Evolutionary conservation across 1,140 invertebrate genomes (phyloP), one percentile per base, ranked within the genome.

Genomic region (Nephotettix cincticeps): DNA sequence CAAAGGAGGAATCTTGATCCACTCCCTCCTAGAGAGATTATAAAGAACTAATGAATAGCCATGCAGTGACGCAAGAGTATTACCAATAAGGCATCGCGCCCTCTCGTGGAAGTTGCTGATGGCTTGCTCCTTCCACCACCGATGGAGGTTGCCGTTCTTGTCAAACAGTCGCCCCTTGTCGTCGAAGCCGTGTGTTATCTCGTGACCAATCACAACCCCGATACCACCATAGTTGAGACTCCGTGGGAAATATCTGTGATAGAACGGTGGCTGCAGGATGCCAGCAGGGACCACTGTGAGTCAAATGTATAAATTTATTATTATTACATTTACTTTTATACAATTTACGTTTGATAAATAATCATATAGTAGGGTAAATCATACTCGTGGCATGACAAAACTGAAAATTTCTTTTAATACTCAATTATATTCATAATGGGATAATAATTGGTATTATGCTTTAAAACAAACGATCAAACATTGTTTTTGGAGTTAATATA

Each of bases 201-300:
- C 89, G 76, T 90, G 89, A 4, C 89, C 88, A 72, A 90, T 90
- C 0, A 90, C 86, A 17, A 88, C 86, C 23, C 89, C 89, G 43
- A 91, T 89, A 6, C 88, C 89, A 0, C 93, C 93, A 77, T 91
- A 94, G 81, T 95, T 95, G 3, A 95, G 79, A 19, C 89, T 87
- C 25, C 87, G 84, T 21, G 93, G 93, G 75, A 93, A 94, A 77
- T 91, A 85, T 69, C 90, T 85, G 75, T 92, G 92, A 80, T 96
- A 96, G 81, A 97, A 96, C 0, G 94, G 91, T 2, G 94, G 94
- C 78, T 97, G 95, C 2, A 97, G 80, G 75, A 97, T 96, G 0
- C 94, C 95, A 1, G 95, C 95, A 3, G 94, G 95, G 80, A 97
- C 95, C 84, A 96, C 90, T 91, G 75, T 47, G 77, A 76, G 65